Evolutionary conservation across 2,797 vertebrate species (phyloP), one percentile per base, ranked within the genome.

Genomic region (Neoniphon sammara): DNA sequence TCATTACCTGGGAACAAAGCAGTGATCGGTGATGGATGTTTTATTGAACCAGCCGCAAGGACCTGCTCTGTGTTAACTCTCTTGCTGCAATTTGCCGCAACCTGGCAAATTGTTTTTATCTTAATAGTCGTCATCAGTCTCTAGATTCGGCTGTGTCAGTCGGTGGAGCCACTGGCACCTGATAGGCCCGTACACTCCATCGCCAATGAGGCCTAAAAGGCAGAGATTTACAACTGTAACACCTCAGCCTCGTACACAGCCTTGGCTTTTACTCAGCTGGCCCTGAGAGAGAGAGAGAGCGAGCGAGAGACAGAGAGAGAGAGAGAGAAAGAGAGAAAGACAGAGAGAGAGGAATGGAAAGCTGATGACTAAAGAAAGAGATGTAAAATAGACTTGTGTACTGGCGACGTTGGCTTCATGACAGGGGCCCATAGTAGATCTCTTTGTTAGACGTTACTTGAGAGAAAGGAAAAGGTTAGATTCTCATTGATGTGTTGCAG

Each of bases 191-290:
- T 61, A 56, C 20, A 1, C 67, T 23, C 58, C 4, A 36, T 56
- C 7, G 42, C 68, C 85, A 86, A 54, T 62, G 79, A 82, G 72
- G 84, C 84, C 78, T 80, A 66, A 91, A 87, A 88, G 80, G 54
- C 77, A 10, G 66, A 80, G 67, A 88, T 91, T 87, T 89, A 87
- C 77, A 73, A 77, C 85, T 62, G 66, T 64, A 76, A 81, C 85
- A 80, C 81, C 78, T 85, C 49, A 14, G 69, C 74, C 60, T 57
- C 69, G 82, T 69, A 82, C 67, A 71, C 50, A 34, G 65, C 55
- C 30, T 31, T 9, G 63, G 61, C 58, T 61, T 80, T 75, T 44
- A 63, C 56, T 14, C 11, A 73, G 53, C 55, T 1, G 25, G 63
- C 63, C 71, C 74, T 57, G 69, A 66, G 78, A 75, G 77, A 78